These are phyloP conservation scores for Eubasilissa splendida DNA, from an alignment of 2,888 invertebrate genomes.

Conservation along the genomic window DNA sequence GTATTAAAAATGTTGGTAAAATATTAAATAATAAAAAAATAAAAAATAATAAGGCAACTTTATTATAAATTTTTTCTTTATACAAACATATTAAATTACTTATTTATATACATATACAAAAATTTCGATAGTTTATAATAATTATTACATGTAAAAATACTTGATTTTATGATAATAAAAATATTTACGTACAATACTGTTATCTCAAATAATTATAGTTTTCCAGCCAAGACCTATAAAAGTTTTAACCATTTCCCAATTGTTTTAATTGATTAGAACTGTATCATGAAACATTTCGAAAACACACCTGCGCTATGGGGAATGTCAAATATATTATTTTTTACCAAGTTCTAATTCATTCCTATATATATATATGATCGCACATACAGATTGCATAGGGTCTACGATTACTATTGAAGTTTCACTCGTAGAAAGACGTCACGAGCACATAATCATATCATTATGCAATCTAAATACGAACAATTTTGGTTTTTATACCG, in stretches of 20 bases:
- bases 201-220: background rate
- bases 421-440: too few species aligned
- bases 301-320: background rate
- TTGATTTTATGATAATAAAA: background rate
- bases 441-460: too few species aligned
- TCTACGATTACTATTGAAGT: too few species aligned
- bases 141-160: background rate
- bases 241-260: background rate
- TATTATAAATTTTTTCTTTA: conserved; percentile 49
- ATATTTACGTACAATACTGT: background rate
- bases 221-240: background rate
- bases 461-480: too few species aligned
- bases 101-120: conserved; percentile 44
- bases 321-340: background rate
- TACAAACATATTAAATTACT: conserved; percentile 50
- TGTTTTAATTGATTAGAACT: too few species aligned
- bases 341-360: background rate
- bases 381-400: too few species aligned
- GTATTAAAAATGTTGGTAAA: too few species aligned
- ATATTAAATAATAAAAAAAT: background rate
- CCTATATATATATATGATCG: too few species aligned
- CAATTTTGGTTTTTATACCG: too few species aligned
- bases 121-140: conserved; percentile 29
- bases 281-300: background rate
- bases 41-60: conserved; percentile 48